A percentile compares a stretch with the other conserved stretches of the same genome.
Evolutionary conservation across 2,888 invertebrate species (phyloP).

Genomic region (Orthosia cruda): DNA sequence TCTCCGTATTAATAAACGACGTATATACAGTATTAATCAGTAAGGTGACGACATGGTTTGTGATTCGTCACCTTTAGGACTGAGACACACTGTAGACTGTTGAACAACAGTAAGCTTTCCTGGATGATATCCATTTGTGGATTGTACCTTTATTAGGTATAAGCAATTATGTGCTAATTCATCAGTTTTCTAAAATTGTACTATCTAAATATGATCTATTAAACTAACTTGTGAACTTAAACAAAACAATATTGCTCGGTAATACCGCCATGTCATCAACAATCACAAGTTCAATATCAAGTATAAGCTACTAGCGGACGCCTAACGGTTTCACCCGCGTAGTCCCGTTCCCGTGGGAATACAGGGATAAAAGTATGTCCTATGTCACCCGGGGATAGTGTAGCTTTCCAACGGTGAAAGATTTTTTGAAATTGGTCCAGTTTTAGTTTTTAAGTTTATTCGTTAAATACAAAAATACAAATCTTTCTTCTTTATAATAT

Average conservation of each 20-base stretch:
- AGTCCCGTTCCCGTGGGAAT: no score
- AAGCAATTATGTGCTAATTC: slow-evolving; percentile 1
- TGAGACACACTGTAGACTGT: not conserved
- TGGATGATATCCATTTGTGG: no score
- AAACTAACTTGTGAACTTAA: slow-evolving; percentile 3
- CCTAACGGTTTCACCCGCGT: no score
- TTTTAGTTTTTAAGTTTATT: no score
- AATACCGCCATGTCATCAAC: slow-evolving; percentile 4
- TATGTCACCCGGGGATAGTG: no score
- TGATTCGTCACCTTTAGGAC: slow-evolving; percentile 38
- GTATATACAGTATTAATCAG: slow-evolving; percentile 50
- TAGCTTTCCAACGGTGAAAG: no score
- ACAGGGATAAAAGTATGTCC: no score
- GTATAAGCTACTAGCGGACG: no score
- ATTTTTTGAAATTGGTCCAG: no score
- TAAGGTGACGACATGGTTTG: slow-evolving; percentile 37
- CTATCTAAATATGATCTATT: not conserved
- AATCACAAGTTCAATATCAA: no score
- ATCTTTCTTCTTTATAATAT: no score
- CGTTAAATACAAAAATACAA: no score
- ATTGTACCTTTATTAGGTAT: not conserved
- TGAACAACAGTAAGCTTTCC: not conserved
- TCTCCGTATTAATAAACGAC: slow-evolving; percentile 52
- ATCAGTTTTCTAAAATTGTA: not conserved
- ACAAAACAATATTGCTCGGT: slow-evolving; percentile 4